These are phyloP conservation scores for Melanotaenia parkinsoni DNA, from an alignment of 2,797 vertebrate species.

Conservation along the genomic window DNA sequence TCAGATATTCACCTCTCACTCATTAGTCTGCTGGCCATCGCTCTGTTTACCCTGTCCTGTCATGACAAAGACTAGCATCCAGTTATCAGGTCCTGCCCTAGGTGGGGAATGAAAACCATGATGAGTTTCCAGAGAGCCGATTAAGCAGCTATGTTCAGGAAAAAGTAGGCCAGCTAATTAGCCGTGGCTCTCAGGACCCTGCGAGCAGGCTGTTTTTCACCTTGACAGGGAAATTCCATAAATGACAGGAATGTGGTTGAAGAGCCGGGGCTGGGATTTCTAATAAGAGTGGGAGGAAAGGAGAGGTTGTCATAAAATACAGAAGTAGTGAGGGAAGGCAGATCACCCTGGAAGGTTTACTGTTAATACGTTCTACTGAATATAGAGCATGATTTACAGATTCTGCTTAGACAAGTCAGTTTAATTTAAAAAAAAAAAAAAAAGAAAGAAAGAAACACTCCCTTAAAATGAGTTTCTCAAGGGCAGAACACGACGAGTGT, in stretches of 20 bases:
- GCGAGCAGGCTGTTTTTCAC: conserved; percentile 71
- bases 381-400: conserved; percentile 1
- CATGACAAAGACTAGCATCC: conserved; percentile 61
- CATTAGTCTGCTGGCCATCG: conserved; percentile 74
- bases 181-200: conserved; percentile 52
- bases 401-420: conserved; percentile 27
- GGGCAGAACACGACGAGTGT: neutral
- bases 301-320: conserved; percentile 45
- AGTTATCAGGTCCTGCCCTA: conserved; percentile 68
- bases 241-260: conserved; percentile 64
- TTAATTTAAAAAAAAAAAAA: conserved; percentile 1
- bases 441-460: neutral
- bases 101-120: conserved; percentile 63
- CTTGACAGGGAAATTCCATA: conserved; percentile 68
- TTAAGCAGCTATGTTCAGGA: conserved; percentile 55
- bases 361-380: conserved; percentile 35
- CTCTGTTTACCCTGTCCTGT: conserved; percentile 75
- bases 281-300: conserved; percentile 60
- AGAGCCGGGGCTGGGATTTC: conserved; percentile 47
- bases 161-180: conserved; percentile 79
- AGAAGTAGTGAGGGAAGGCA: conserved; percentile 28
- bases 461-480: conserved; percentile 14
- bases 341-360: conserved; percentile 35
- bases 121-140: conserved; percentile 70
- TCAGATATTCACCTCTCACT: conserved; percentile 74